A percentile compares a stretch with the other conserved stretches of the same genome.
Evolutionary conservation across 2,113 vertebrate genomes (phyloP).

Genomic region (Okapia johnstoni): DNA sequence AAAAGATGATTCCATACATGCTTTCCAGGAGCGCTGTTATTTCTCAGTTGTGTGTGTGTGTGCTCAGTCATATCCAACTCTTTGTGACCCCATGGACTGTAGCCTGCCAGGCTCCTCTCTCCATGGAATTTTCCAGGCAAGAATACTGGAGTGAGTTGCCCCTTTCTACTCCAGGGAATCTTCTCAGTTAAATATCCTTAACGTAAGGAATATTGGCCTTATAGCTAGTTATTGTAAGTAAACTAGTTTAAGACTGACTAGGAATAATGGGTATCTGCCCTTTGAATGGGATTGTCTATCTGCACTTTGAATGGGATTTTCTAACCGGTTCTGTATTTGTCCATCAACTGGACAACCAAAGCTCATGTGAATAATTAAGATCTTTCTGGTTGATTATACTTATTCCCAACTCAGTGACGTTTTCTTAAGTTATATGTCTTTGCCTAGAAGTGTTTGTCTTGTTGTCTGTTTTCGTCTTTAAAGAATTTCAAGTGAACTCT

Average conservation of each 20-base stretch:
- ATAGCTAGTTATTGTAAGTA: neutral
- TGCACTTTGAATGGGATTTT: neutral
- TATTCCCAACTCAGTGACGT: neutral
- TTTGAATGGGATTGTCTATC: neutral
- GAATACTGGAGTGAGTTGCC: neutral
- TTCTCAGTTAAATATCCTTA: neutral
- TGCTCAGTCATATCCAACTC: neutral
- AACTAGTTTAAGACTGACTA: neutral
- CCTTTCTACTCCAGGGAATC: neutral
- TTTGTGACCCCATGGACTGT: neutral
- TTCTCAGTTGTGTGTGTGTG: neutral
- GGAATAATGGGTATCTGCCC: neutral
- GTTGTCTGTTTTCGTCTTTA: neutral
- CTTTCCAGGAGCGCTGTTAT: neutral
- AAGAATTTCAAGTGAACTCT: slow-evolving; percentile 4
- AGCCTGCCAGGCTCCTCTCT: neutral
- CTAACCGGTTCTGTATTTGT: neutral
- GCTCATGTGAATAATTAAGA: neutral
- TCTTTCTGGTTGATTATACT: neutral
- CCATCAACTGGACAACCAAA: neutral
- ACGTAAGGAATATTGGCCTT: neutral
- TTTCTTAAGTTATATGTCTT: neutral
- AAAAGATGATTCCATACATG: neutral
- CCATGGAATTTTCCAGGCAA: neutral
- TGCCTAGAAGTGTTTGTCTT: neutral